Conservation (phyloP, 2,797 vertebrate genomes). For the Arremon aurantiirostris region DNA sequence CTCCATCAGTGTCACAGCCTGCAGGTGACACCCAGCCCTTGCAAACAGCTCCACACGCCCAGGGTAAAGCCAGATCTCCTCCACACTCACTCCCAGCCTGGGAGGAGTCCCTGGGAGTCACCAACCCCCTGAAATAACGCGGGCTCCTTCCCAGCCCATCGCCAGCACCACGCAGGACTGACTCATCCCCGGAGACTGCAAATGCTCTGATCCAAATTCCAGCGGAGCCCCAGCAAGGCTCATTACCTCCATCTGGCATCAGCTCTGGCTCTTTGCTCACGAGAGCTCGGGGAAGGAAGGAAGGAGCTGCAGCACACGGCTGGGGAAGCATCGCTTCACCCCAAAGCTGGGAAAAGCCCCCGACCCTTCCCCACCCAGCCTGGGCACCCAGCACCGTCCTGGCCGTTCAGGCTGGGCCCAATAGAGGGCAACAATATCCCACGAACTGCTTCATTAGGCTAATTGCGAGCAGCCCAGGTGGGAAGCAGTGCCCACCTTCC, state of each 20-base stretch:
- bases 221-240: constrained; percentile 29
- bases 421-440: constrained; percentile 57
- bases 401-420: constrained; percentile 42
- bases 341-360: neutral
- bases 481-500: neutral
- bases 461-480: neutral
- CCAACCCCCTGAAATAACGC: neutral
- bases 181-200: constrained; percentile 30
- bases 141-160: neutral
- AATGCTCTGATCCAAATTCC: constrained; percentile 46
- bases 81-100: too few species aligned
- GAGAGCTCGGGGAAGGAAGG: neutral
- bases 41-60: neutral
- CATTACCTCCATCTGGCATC: constrained; percentile 41
- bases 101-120: rapidly evolving
- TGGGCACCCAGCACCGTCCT: neutral
- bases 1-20: neutral
- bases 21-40: neutral
- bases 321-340: neutral
- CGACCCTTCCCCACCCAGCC: neutral
- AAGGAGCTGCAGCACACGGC: neutral
- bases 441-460: neutral
- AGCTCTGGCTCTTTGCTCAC: constrained; percentile 28
- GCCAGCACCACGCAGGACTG: neutral
- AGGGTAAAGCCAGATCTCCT: neutral